phyloP scores from a whole-genome alignment of 2,797 vertebrate genomes.

The Falco rusticolus region DNA sequence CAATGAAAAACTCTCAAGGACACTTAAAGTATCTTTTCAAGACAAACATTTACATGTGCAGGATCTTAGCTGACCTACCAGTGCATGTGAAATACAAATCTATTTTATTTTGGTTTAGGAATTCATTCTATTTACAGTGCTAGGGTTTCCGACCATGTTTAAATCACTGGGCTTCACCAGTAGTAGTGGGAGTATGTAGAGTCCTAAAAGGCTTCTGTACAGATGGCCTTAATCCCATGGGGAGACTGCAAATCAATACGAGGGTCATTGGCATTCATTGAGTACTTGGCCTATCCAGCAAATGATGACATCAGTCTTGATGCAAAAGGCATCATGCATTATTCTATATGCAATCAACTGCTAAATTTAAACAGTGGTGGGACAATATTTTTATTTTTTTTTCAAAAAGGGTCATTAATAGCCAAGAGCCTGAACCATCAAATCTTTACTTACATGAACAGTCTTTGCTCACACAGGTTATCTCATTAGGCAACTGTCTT shows the following conservation, averaged over 20 bases:
- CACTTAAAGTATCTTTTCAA: not conserved
- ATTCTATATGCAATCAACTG: conserved; percentile 43
- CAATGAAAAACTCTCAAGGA: not conserved
- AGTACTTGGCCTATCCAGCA: conserved; percentile 22
- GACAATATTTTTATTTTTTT: conserved; percentile 2
- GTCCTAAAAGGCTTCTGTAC: not conserved
- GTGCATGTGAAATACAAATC: not conserved
- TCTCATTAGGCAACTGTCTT: not conserved
- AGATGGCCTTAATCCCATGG: not conserved
- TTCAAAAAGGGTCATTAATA: conserved; percentile 18
- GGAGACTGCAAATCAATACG: not conserved
- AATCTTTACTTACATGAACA: not conserved
- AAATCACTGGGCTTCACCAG: not conserved
- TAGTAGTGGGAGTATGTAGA: not conserved
- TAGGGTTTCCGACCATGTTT: not conserved
- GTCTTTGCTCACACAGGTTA: not conserved
- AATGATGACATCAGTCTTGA: conserved; percentile 26
- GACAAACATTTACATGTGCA: not conserved
- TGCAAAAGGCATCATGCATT: conserved; percentile 36
- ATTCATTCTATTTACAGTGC: not conserved
- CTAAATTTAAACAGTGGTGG: conserved; percentile 43
- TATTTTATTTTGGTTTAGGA: not conserved
- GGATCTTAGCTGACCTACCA: not conserved
- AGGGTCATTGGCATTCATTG: conserved; percentile 34
- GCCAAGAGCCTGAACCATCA: not conserved